phyloP scores from a whole-genome alignment of 2,113 vertebrate genomes.

The Pseudolaguvia tuberculata region DNA sequence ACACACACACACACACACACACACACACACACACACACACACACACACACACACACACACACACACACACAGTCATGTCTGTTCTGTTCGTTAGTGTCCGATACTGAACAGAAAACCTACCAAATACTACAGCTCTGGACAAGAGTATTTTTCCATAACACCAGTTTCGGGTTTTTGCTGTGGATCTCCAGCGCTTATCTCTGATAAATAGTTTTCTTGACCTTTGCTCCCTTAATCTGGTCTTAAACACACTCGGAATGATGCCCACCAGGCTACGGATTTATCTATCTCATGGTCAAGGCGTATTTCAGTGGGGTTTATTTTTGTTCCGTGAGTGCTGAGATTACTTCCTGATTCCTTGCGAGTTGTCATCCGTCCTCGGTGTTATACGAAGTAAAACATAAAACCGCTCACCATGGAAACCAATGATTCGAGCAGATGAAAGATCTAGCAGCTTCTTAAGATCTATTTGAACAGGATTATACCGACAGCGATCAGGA shows the following conservation, averaged over 20 bases:
- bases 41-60: too few relatives aligned
- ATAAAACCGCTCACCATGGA: neutral
- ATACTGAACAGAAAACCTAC: too few relatives aligned
- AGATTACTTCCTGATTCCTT: neutral
- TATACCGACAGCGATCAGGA: neutral
- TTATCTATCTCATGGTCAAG: neutral
- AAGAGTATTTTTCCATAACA: neutral
- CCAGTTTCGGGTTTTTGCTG: neutral
- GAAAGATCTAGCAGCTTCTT: neutral
- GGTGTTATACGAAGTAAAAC: neutral
- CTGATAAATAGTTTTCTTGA: constrained; percentile 14
- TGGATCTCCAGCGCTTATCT: neutral
- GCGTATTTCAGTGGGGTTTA: neutral
- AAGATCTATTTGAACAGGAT: neutral
- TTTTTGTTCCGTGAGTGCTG: neutral
- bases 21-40: too few relatives aligned
- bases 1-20: too few relatives aligned
- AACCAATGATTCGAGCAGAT: neutral
- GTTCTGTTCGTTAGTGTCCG: too few relatives aligned
- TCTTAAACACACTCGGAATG: neutral
- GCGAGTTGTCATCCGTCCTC: neutral
- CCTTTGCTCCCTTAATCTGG: neutral
- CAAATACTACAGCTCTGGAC: too few relatives aligned
- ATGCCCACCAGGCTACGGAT: neutral
- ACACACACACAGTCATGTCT: too few relatives aligned